Evolutionary conservation across 2,113 vertebrate genomes (phyloP).

Genomic region (Ammodytes marinus): DNA sequence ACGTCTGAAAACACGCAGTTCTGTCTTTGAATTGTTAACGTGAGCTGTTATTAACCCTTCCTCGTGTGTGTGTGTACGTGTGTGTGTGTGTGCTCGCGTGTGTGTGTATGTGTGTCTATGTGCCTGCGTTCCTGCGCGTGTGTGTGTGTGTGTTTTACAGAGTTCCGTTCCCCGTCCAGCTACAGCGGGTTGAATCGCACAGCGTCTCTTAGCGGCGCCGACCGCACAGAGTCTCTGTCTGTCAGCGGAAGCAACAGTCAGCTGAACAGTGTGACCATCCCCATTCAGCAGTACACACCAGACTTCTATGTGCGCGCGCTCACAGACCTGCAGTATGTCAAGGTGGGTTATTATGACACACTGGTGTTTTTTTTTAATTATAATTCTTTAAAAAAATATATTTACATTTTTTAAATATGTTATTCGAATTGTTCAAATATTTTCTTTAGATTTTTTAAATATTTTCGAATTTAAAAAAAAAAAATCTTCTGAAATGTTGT

Average conservation of each 20-base stretch:
- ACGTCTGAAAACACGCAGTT: neutral
- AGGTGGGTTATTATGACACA: constrained; percentile 60
- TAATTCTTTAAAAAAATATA: too few relatives aligned
- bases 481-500: too few relatives aligned
- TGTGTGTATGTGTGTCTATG: too few relatives aligned
- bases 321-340: constrained; percentile 92
- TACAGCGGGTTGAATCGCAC: constrained; percentile 90
- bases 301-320: constrained; percentile 96
- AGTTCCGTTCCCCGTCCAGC: constrained; percentile 90
- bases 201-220: constrained; percentile 87
- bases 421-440: too few relatives aligned
- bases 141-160: constrained; percentile 75
- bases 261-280: constrained; percentile 77
- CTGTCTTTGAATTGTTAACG: neutral
- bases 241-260: constrained; percentile 89
- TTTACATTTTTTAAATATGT: too few relatives aligned
- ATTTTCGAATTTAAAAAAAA: too few relatives aligned
- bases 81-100: neutral
- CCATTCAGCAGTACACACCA: constrained; percentile 86
- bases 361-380: too few relatives aligned
- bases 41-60: neutral
- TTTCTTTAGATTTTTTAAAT: too few relatives aligned
- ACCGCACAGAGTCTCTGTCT: constrained; percentile 85
- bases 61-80: neutral
- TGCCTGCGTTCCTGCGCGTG: neutral